A percentile compares a stretch with the other conserved stretches of the same genome.
phyloP scores from a whole-genome alignment of 2,888 invertebrate genomes.

The Psylliodes chrysocephalus region DNA sequence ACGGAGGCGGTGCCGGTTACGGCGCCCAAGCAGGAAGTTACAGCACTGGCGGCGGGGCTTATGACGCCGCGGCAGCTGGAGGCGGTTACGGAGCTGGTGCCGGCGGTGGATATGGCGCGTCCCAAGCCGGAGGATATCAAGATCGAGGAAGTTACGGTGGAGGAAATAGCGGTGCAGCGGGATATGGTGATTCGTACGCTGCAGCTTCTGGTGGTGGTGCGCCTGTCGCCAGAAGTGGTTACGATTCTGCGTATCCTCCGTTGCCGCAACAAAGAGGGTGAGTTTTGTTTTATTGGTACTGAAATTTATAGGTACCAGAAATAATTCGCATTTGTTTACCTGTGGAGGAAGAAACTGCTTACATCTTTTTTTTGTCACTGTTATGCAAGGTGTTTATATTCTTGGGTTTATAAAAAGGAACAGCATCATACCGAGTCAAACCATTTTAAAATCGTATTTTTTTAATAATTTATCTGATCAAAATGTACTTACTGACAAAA shows the following conservation, averaged over 20 bases:
- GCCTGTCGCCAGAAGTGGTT: conserved; percentile 46
- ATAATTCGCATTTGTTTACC: too few relatives aligned
- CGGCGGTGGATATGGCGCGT: conserved; percentile 38
- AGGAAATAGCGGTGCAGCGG: conserved; percentile 17
- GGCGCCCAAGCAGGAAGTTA: conserved; percentile 33
- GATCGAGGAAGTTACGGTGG: conserved; percentile 37
- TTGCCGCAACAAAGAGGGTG: conserved; percentile 50
- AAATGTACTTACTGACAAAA: too few relatives aligned
- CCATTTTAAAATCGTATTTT: too few relatives aligned
- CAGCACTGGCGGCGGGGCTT: conserved; percentile 27
- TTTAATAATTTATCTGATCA: too few relatives aligned
- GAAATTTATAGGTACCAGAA: too few relatives aligned
- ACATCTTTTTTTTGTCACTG: too few relatives aligned
- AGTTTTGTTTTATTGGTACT: conserved; percentile 24
- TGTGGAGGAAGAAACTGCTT: too few relatives aligned
- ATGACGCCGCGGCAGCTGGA: conserved; percentile 18
- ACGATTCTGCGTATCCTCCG: conserved; percentile 50
- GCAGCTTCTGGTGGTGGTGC: conserved; percentile 18
- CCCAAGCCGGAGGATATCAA: conserved; percentile 37
- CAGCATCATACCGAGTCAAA: too few relatives aligned
- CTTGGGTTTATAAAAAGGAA: too few relatives aligned
- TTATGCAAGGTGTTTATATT: too few relatives aligned
- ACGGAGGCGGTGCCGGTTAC: conserved; percentile 32
- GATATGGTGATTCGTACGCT: conserved; percentile 39
- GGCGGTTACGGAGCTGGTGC: conserved; percentile 39